These are phyloP conservation scores for Prionailurus viverrinus DNA, from an alignment of 2,113 vertebrate genomes.

Conservation along the genomic window DNA sequence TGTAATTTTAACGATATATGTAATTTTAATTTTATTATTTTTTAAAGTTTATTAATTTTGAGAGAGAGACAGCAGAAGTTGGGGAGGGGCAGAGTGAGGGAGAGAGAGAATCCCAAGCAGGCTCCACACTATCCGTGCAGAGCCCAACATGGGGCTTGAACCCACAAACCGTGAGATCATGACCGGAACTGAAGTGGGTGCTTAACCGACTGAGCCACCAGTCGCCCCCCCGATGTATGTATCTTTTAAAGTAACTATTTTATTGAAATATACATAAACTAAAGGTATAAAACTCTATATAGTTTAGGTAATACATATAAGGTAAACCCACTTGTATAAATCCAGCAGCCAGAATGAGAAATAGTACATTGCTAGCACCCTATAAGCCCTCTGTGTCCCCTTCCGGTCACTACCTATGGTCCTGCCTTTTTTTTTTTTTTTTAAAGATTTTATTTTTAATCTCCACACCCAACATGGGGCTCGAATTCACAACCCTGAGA, in stretches of 20 bases:
- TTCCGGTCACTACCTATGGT: not conserved
- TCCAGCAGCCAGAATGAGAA: not conserved
- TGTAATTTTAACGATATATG: not conserved
- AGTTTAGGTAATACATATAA: not conserved
- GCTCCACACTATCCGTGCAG: too few relatives aligned
- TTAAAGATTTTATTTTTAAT: not conserved
- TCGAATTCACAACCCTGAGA: not conserved
- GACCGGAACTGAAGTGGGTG: too few relatives aligned
- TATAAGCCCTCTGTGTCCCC: not conserved
- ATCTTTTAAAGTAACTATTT: not conserved
- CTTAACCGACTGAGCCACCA: too few relatives aligned
- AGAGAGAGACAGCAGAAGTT: too few relatives aligned
- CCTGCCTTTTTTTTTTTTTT: too few relatives aligned
- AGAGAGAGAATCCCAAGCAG: too few relatives aligned
- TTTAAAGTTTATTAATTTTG: too few relatives aligned
- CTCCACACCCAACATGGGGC: not conserved
- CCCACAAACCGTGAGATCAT: too few relatives aligned
- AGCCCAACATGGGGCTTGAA: too few relatives aligned
- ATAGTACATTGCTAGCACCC: not conserved
- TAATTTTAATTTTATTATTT: not conserved
- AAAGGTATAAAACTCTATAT: not conserved
- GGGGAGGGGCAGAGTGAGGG: too few relatives aligned
- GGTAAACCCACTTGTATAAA: not conserved
- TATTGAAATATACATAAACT: not conserved
- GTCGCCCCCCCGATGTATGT: too few relatives aligned